A percentile compares a stretch with the other conserved stretches of the same genome.
Conservation (phyloP, 1,140 invertebrate genomes). For the Elymnias hypermnestra region DNA sequence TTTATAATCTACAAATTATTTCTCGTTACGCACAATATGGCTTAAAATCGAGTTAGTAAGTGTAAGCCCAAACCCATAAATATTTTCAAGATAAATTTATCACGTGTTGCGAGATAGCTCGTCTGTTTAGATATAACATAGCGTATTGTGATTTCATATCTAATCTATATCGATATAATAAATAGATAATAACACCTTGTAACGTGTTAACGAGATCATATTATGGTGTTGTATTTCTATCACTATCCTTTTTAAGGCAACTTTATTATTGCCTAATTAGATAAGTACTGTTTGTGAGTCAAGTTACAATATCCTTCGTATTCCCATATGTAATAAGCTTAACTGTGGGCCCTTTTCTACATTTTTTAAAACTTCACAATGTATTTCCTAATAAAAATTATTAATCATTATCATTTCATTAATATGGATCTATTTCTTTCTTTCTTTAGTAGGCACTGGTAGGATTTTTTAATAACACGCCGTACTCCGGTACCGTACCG, state of each 20-base stretch:
- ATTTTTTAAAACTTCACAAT: not conserved
- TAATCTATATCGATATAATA: slow-evolving; percentile 8
- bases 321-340: slow-evolving; percentile 23
- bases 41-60: too few species aligned
- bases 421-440: too few species aligned
- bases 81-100: not conserved
- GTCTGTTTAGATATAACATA: not conserved
- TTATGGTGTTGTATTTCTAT: slow-evolving; percentile 16
- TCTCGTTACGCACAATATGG: too few species aligned
- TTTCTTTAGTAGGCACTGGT: too few species aligned
- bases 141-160: slow-evolving; percentile 2
- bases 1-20: too few species aligned
- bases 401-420: too few species aligned
- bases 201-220: slow-evolving; percentile 20
- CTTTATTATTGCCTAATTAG: slow-evolving; percentile 17
- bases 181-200: slow-evolving; percentile 15
- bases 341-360: slow-evolving; percentile 32
- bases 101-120: not conserved
- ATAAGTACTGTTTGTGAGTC: slow-evolving; percentile 16
- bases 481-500: too few species aligned
- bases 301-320: slow-evolving; percentile 17
- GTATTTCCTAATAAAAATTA: too few species aligned
- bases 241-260: slow-evolving; percentile 12
- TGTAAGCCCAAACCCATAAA: not conserved
- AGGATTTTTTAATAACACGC: too few species aligned